A percentile compares a stretch with the other conserved stretches of the same genome.
Conservation (phyloP, 2,888 invertebrate species). For the Cyrtodaria siliqua region DNA sequence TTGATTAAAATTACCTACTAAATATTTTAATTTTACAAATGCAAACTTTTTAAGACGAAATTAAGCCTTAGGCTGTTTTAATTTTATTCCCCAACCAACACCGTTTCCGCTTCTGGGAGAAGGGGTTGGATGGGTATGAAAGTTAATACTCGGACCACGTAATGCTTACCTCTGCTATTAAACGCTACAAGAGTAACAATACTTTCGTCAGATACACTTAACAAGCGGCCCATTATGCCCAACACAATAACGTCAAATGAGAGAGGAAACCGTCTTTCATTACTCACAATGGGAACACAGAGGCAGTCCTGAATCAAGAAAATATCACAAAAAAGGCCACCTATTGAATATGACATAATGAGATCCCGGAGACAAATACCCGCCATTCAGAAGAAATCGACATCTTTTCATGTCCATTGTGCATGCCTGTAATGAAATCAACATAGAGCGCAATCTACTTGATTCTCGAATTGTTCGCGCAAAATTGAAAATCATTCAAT, state of each 20-base stretch:
- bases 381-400: conserved; percentile 78
- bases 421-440: conserved; percentile 81
- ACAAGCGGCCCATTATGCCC: too few species aligned
- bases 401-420: conserved; percentile 79
- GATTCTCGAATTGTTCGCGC: conserved; percentile 81
- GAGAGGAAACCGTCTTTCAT: conserved; percentile 19
- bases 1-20: too few species aligned
- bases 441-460: conserved; percentile 78
- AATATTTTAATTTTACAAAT: too few species aligned
- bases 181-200: too few species aligned
- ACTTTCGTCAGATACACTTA: too few species aligned
- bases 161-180: too few species aligned
- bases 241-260: conserved; percentile 20
- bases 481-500: conserved; percentile 85
- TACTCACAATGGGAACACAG: conserved; percentile 16
- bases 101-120: too few species aligned
- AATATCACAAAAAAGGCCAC: conserved; percentile 72
- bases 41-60: too few species aligned
- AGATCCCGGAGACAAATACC: conserved; percentile 81
- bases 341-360: conserved; percentile 81
- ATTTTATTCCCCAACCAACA: too few species aligned
- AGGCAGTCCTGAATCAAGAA: conserved; percentile 53
- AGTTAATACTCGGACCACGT: too few species aligned
- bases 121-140: too few species aligned
- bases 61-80: too few species aligned